phyloP scores from a whole-genome alignment of 2,113 vertebrate species.

The Labeo rohita region DNA sequence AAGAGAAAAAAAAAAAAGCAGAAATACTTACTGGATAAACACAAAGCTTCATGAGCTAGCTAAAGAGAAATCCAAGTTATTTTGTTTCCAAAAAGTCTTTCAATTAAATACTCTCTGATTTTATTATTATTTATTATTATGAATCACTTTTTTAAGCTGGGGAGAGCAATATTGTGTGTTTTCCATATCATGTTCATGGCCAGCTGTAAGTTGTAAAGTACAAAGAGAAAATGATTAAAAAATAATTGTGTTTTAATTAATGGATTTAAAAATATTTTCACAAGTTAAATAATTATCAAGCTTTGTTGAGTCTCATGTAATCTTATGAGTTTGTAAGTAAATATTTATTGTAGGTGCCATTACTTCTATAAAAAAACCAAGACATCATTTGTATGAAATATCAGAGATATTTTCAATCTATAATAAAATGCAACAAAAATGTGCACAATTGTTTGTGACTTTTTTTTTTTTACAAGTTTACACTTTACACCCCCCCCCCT shows the following conservation, averaged over 20 bases:
- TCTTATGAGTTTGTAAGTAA: neutral
- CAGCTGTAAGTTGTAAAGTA: neutral
- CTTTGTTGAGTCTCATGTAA: neutral
- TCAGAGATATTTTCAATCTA: neutral
- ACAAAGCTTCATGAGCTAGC: constrained; percentile 33
- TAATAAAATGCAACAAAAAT: neutral
- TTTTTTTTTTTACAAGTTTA: neutral
- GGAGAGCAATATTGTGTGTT: constrained; percentile 12
- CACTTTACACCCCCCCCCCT: too few relatives aligned
- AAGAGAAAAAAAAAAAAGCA: neutral
- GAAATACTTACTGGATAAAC: neutral
- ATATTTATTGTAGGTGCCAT: constrained; percentile 7
- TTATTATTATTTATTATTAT: neutral
- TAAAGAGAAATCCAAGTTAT: neutral
- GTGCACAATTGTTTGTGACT: neutral
- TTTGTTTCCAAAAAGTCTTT: too few relatives aligned
- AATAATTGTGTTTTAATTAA: neutral
- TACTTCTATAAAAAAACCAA: neutral
- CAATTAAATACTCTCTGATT: neutral
- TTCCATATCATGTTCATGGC: neutral
- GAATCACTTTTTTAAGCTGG: neutral
- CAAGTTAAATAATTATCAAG: neutral
- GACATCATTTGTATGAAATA: neutral
- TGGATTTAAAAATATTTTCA: neutral
- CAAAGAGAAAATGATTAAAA: neutral